phyloP scores from a whole-genome alignment of 2,797 vertebrate genomes.

The Fratercula arctica region DNA sequence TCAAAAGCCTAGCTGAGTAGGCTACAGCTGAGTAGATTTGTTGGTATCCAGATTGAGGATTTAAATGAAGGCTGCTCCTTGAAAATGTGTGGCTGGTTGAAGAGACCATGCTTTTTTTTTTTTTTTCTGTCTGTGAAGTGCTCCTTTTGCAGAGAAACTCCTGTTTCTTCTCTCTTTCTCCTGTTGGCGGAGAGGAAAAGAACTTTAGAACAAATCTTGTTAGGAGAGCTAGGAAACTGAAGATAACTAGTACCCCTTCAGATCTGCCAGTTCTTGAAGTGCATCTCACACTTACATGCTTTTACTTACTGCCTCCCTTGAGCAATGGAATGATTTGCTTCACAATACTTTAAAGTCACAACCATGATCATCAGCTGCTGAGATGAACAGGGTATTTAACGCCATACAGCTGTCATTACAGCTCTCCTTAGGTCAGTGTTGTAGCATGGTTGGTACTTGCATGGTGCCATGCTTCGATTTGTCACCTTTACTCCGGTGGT shows the following conservation, averaged over 20 bases:
- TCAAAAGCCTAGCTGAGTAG: background rate
- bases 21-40: background rate
- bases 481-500: background rate
- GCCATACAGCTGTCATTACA: rapidly evolving
- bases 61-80: background rate
- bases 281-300: background rate
- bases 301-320: background rate
- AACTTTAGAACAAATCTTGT: background rate
- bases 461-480: background rate
- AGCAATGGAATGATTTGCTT: background rate
- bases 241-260: background rate
- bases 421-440: background rate
- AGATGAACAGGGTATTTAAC: background rate
- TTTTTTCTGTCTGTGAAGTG: background rate
- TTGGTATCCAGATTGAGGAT: background rate
- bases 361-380: background rate
- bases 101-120: background rate
- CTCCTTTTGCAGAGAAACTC: background rate
- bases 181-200: background rate
- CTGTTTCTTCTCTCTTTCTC: background rate
- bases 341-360: background rate
- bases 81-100: background rate
- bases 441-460: background rate
- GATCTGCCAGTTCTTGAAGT: background rate
- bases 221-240: background rate